Conservation (phyloP, 2,113 vertebrate genomes). For the Gavia stellata region DNA sequence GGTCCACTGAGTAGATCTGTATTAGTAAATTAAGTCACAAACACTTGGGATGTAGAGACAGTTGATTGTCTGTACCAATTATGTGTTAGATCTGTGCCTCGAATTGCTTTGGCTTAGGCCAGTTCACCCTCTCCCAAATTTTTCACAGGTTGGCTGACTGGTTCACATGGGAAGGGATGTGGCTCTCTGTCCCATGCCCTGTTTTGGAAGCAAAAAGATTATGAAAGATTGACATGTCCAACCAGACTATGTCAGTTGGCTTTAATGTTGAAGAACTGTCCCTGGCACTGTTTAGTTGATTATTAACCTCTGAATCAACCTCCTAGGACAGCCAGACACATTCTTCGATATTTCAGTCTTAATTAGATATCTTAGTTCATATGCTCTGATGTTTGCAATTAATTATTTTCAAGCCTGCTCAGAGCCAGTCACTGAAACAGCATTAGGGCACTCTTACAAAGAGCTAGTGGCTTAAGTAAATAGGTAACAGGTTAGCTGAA, state of each 20-base stretch:
- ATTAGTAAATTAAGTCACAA: neutral
- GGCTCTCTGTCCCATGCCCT: neutral
- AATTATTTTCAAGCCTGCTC: neutral
- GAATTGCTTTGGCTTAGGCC: neutral
- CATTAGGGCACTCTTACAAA: neutral
- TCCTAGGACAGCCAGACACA: neutral
- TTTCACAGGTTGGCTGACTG: neutral
- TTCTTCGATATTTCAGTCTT: neutral
- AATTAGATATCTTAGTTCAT: neutral
- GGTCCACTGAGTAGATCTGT: neutral
- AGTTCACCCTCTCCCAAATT: neutral
- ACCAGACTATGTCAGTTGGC: neutral
- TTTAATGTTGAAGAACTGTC: neutral
- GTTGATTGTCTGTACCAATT: neutral
- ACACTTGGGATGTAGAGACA: neutral
- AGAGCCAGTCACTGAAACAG: neutral
- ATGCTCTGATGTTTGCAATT: neutral
- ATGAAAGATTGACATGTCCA: neutral
- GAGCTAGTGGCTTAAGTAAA: neutral
- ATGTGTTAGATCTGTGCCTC: neutral
- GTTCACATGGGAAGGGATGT: neutral
- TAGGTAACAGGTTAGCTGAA: neutral
- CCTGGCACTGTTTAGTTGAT: neutral
- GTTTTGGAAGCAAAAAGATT: neutral
- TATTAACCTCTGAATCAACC: neutral